Evolutionary conservation across 2,113 vertebrate genomes (phyloP), one percentile per base, ranked within the genome.

Genomic region (Crotalus tigris): DNA sequence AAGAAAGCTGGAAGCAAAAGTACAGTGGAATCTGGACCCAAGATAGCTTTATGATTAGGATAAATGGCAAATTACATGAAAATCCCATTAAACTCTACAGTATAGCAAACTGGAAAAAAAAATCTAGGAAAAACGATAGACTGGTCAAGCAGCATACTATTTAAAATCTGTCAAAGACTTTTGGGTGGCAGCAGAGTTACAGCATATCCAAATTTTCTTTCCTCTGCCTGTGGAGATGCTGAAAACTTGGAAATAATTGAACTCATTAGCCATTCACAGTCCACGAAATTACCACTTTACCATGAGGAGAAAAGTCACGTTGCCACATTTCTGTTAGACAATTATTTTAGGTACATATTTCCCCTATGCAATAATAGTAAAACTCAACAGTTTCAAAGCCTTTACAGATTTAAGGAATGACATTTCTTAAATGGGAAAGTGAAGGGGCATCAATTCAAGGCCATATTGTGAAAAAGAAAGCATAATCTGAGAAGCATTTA

Each of bases 1-100:
- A 89, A 94, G 91, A 92, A 90, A 94, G 95, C 96, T 95, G 95
- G 92, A 88, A 96, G 96, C 94, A 92, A 94, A 95, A 95, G 85
- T 13, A 95, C 92, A 96, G 93, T 93, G 91, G 94, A 93, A 96
- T 55, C 93, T 55, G 94, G 94, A 92, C 49, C 87, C 8, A 5
- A 64, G 93, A 85, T 61, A 94, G 95, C 94, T 94, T 92, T 0
- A 93, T 94, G 94, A 96, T 13, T 85, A 91, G 94, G 58, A 91
- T 75, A 96, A 95, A 97, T 93, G 92, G 95, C 93, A 95, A 96
- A 93, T 46, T 3, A 3, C 87, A 88, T 2, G 88, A 93, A 97
- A 96, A 96, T 58, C 88, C 75, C 44, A 81, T 90, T 92, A 64
- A 95, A 94, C 95, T 51, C 95, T 51, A 51, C 49, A 51, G 49